A percentile compares a stretch with the other conserved stretches of the same genome.
phyloP scores from a whole-genome alignment of 2,113 vertebrate species.

The Arvicanthis niloticus region DNA sequence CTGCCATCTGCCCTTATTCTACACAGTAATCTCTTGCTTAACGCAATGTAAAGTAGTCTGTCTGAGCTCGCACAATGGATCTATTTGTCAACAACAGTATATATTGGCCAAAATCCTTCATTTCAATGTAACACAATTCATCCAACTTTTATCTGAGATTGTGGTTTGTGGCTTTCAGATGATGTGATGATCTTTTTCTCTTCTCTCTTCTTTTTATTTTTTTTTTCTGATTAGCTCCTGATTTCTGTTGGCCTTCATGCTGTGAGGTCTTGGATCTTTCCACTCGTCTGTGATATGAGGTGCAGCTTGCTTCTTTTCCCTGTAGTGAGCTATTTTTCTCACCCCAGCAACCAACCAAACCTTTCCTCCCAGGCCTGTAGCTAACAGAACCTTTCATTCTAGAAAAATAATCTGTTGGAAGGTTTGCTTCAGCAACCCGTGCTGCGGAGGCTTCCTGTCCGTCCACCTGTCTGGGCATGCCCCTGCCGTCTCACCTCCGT shows the following conservation, averaged over 20 bases:
- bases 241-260: background rate
- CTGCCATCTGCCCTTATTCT: background rate
- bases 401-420: background rate
- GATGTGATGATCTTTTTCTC: background rate
- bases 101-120: constrained; percentile 6
- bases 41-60: background rate
- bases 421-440: background rate
- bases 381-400: background rate
- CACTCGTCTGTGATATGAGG: background rate
- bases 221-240: background rate
- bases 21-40: background rate
- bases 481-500: background rate
- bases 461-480: accelerated
- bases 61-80: background rate
- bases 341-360: background rate
- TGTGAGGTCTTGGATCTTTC: background rate
- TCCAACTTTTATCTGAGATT: background rate
- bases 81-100: background rate
- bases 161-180: background rate
- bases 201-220: background rate
- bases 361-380: background rate
- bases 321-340: background rate
- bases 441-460: background rate
- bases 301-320: background rate
- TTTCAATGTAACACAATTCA: background rate